A percentile compares a stretch with the other conserved stretches of the same genome.
Evolutionary conservation across 1,140 invertebrate species (phyloP).

Genomic region (Heterodera carotae): DNA sequence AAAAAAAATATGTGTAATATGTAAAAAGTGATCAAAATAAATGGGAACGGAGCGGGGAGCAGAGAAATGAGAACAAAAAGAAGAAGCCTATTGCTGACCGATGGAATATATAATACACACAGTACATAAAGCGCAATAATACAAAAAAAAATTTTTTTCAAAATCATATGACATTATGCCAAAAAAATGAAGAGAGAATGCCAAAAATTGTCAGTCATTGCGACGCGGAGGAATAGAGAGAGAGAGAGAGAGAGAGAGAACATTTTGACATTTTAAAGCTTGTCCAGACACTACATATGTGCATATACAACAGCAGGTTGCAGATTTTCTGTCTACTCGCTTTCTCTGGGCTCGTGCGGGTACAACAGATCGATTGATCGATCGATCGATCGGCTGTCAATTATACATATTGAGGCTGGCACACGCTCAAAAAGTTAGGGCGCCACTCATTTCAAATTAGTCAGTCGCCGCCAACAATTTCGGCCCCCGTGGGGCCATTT

Average conservation of each 20-base stretch:
- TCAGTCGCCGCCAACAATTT: background rate
- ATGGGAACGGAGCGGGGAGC: background rate
- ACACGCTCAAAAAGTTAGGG: too few species aligned
- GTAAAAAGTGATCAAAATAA: conserved; percentile 17
- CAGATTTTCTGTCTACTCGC: too few species aligned
- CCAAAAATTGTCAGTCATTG: background rate
- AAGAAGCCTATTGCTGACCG: conserved; percentile 11
- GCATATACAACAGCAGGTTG: too few species aligned
- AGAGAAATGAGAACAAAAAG: background rate
- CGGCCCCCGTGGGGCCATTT: too few species aligned
- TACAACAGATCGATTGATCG: too few species aligned
- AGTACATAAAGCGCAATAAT: background rate
- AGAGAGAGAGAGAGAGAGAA: too few species aligned
- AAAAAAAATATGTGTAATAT: background rate
- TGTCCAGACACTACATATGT: background rate
- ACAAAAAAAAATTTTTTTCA: background rate
- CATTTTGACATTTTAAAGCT: background rate
- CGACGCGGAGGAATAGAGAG: too few species aligned
- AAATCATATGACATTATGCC: background rate
- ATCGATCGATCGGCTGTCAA: too few species aligned
- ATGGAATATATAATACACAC: too few species aligned
- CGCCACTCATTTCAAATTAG: too few species aligned
- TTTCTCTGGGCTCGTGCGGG: too few species aligned
- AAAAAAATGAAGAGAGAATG: background rate
- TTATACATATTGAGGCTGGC: too few species aligned